phyloP scores from a whole-genome alignment of 2,113 vertebrate genomes.

The Leuciscus idus region DNA sequence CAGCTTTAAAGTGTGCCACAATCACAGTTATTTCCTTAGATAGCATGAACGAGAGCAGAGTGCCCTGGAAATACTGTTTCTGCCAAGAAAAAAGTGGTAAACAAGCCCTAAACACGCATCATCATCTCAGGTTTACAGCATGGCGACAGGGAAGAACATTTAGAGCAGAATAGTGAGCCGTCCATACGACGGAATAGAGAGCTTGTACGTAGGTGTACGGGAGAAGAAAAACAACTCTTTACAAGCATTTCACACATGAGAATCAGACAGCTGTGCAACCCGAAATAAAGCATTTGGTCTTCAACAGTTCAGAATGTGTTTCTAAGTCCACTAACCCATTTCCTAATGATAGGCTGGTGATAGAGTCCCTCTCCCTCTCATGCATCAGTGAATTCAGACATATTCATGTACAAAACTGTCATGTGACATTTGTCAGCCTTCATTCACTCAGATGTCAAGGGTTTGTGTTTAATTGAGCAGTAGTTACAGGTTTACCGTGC shows the following conservation, averaged over 20 bases:
- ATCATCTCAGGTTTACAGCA: conserved; percentile 39
- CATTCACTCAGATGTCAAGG: conserved; percentile 28
- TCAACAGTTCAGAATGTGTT: background rate
- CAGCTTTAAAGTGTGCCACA: background rate
- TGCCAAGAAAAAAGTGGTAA: background rate
- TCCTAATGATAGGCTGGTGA: conserved; percentile 58
- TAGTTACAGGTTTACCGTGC: conserved; percentile 21
- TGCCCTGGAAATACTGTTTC: background rate
- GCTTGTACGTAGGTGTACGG: conserved; percentile 19
- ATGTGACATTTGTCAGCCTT: conserved; percentile 25
- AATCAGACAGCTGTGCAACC: conserved; percentile 59
- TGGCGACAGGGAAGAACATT: background rate
- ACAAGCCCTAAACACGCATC: conserved; percentile 31
- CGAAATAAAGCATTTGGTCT: background rate
- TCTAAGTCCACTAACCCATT: conserved; percentile 41
- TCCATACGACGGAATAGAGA: conserved; percentile 26
- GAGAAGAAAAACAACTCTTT: conserved; percentile 38
- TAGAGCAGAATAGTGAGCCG: conserved; percentile 8
- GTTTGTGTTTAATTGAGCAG: conserved; percentile 36
- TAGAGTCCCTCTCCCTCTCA: conserved; percentile 45
- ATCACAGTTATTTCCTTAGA: conserved; percentile 11
- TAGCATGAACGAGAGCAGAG: background rate
- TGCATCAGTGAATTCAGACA: conserved; percentile 47
- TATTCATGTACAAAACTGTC: background rate
- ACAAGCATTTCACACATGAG: conserved; percentile 59